Evolutionary conservation across 2,888 invertebrate species (phyloP).

Genomic region (Limnephilus auricula): DNA sequence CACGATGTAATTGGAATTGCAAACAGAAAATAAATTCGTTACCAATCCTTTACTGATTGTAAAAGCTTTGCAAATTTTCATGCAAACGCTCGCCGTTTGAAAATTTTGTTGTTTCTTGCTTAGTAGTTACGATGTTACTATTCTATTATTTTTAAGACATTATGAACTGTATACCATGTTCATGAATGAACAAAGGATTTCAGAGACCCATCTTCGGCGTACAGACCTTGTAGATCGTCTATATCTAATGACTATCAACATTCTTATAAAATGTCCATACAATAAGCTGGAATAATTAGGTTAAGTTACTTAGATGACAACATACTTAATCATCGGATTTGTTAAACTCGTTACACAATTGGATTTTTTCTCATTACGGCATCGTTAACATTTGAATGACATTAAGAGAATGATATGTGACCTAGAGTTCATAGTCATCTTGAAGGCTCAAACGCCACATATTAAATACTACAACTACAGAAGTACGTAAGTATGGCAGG

Average conservation of each 20-base stretch:
- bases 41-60: too few species aligned
- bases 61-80: too few species aligned
- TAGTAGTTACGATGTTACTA: too few species aligned
- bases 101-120: too few species aligned
- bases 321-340: neutral
- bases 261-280: neutral
- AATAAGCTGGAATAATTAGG: neutral
- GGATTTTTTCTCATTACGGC: conserved; percentile 16
- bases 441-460: neutral
- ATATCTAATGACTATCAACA: neutral
- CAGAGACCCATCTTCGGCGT: neutral
- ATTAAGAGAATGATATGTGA: conserved; percentile 51
- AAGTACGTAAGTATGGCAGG: neutral
- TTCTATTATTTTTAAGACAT: too few species aligned
- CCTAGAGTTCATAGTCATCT: conserved; percentile 48
- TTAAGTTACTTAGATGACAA: neutral
- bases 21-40: neutral
- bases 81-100: too few species aligned
- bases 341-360: neutral
- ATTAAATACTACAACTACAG: neutral
- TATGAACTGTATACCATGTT: neutral
- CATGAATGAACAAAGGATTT: neutral
- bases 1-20: too few species aligned
- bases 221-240: too few species aligned
- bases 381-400: conserved; percentile 56